Evolutionary conservation across 2,888 invertebrate species (phyloP), one percentile per base, ranked within the genome.

Genomic region (Gerris lacustris): DNA sequence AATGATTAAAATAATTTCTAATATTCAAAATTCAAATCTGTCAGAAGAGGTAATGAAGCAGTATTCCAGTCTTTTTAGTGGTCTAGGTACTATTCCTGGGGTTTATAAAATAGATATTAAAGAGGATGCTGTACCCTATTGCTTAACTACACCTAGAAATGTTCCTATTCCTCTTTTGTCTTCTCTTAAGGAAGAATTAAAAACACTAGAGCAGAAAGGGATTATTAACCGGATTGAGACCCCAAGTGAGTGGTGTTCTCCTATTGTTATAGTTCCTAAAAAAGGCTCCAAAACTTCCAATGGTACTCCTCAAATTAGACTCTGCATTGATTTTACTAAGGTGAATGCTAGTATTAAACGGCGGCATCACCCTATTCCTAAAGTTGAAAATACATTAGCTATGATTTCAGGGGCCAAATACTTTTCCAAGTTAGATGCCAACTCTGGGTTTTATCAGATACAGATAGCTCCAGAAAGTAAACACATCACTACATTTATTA

Each of bases 391-490:
- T 5, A 73, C 74, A 6, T 67, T 76, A 67, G 75, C 75, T 6
- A 72, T 73, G 45, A 45, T 77, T 45, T 75, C 72, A 67, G 73
- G 75, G 6, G 73, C 76, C 1, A 74, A 74, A 71, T 55, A 75
- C 69, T 78, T 77, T 72, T 75, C 76, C 44, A 75, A 75, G 62
- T 67, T 77, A 31, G 76, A 77, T 67, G 76, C 76, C 0, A 74
- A 73, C 44, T 66, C 74, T 7, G 73, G 76, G 6, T 75, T 74
- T 69, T 69, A 75, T 64, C 73, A 75, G 71, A 71, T 73, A 15
- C 70, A 72, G 67, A 64, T 75, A 63, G 66, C 68, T 6, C 69
- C 72, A 55, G 73, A 74, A 62, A 45, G 18, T n/a, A 15, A 6
- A 6, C 43, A 47, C 43, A 45, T 68, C 15, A 68, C 68, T 31